Base-by-base conservation (phyloP, 1,140 invertebrate genomes). In the Oryzaephilus surinamensis region DNA sequence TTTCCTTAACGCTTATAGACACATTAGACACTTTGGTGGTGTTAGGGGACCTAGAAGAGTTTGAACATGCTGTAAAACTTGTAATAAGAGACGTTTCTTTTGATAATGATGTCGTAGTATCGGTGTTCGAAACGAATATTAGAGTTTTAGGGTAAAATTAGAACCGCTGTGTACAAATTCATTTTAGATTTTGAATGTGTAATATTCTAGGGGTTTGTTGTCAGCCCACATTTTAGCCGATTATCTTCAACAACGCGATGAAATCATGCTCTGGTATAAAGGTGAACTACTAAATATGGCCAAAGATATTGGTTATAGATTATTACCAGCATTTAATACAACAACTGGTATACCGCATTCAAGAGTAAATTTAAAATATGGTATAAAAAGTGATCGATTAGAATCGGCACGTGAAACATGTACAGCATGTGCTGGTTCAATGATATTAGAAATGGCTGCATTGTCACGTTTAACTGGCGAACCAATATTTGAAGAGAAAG, bases 91-190 rank as follows among this genome's bases (percentile, higher is more conserved):
- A 91, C 65, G 84, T 97, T 8, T 77, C 69, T 41, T 97, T 98
- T 66, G 90, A 98, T 64, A 84, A 76, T 47, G 91, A 98, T 69
- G 77, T 98, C 38, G 79, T 95, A 43, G 94, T 99, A 10, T 97
- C 93, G 1, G 88, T 99, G 5, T 99, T 99, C 69, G 95, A 99
- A 69, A 97, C 93, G 7, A 99, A 98, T 63, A 98, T 98, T 54
- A 70, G 95, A 43, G 83, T 98, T 67, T 68, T 98, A 16, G 95
- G 95, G 81, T 91, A 69, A 74, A 73, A 71, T 33, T 23, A 13
- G n/a, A 21, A 34, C 21, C 16, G 15, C 2, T n/a, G n/a, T n/a
- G n/a, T n/a, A n/a, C 2, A 18, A 33, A 33, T 27, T 34, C 5
- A 2, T 17, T 11, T 16, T 34, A 38, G 14, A 38, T 7, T n/a